These are phyloP conservation scores for Sebastiscus albofasciatus DNA, from an alignment of 2,797 vertebrate species.

Conservation along the genomic window DNA sequence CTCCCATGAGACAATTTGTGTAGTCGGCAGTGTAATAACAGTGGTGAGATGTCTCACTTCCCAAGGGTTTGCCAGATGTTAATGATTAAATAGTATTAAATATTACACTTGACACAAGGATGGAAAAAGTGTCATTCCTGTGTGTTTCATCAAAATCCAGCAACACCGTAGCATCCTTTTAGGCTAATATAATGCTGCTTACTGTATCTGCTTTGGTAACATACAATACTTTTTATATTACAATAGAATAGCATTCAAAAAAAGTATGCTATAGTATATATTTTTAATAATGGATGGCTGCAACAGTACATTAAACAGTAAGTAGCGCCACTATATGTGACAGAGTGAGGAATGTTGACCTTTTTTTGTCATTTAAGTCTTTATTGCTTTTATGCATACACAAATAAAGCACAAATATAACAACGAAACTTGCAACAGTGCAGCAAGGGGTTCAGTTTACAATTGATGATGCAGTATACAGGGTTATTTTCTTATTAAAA, in stretches of 20 bases:
- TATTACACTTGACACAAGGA: neutral
- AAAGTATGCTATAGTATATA: neutral
- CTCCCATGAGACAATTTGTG: slow-evolving; percentile 11
- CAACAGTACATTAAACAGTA: neutral
- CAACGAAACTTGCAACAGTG: no score
- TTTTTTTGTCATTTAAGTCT: no score
- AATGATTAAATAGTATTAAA: slow-evolving; percentile 5
- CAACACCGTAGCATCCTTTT: neutral
- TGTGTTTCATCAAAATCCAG: neutral
- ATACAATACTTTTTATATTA: neutral
- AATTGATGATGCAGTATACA: no score
- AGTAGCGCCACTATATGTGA: neutral
- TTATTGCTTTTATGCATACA: no score
- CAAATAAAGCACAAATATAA: no score
- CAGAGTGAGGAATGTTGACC: no score
- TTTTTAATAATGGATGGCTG: neutral
- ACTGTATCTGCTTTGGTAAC: neutral
- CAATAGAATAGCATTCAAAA: neutral
- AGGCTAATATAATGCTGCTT: neutral
- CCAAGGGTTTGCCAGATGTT: neutral
- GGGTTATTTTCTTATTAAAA: no score
- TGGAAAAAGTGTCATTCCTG: neutral
- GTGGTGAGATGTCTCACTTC: neutral
- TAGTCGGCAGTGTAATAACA: slow-evolving; percentile 1
- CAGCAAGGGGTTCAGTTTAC: no score